Evolutionary conservation across 2,888 invertebrate genomes (phyloP).

Genomic region (Heterodera filipjevi): DNA sequence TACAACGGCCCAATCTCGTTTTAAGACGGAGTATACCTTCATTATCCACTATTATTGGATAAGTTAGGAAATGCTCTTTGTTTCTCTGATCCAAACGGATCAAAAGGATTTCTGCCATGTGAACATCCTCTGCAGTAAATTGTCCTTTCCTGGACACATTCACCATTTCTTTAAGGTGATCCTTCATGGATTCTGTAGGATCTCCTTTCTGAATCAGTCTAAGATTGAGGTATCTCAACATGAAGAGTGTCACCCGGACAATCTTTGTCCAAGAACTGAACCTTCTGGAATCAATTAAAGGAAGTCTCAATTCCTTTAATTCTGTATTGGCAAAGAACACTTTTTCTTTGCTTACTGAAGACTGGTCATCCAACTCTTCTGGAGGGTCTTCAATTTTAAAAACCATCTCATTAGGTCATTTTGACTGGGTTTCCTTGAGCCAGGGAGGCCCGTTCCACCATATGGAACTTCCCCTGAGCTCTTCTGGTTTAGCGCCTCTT

Average conservation of each 20-base stretch:
- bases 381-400: no score
- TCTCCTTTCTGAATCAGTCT: neutral
- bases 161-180: neutral
- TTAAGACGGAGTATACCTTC: neutral
- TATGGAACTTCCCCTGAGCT: neutral
- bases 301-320: neutral
- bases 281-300: neutral
- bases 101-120: neutral
- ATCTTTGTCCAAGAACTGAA: neutral
- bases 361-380: neutral
- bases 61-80: neutral
- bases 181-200: neutral
- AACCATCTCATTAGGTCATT: no score
- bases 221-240: neutral
- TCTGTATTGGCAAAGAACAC: no score
- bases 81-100: neutral
- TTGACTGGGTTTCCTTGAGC: neutral
- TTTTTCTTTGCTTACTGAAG: neutral
- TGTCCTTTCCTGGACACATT: neutral
- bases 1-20: neutral
- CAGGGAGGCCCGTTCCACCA: conserved; percentile 31
- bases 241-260: neutral
- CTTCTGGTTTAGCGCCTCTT: conserved; percentile 1
- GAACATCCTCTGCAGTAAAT: neutral
- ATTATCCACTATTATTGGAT: neutral